phyloP scores from a whole-genome alignment of 2,888 invertebrate species.

The Deilephila porcellus region DNA sequence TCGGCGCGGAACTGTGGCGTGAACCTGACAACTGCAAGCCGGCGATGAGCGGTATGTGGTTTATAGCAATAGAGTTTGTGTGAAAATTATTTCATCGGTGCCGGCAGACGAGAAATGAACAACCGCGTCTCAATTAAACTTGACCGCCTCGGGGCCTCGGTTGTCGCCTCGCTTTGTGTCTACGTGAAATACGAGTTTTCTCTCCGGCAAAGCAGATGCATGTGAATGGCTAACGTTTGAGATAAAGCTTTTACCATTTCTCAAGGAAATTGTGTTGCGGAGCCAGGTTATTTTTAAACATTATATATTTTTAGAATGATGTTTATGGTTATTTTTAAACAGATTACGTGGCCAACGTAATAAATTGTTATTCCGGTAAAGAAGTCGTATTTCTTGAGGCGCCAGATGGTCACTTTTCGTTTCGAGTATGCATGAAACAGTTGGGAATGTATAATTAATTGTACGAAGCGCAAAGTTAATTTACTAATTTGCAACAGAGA shows the following conservation, averaged over 20 bases:
- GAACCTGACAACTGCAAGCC: constrained; percentile 39
- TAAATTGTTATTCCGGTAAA: not conserved
- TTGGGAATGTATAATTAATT: constrained; percentile 67
- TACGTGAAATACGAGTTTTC: constrained; percentile 61
- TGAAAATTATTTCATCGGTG: constrained; percentile 50
- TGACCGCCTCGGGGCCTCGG: constrained; percentile 53
- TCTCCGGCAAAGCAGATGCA: constrained; percentile 54
- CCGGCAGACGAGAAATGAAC: constrained; percentile 56
- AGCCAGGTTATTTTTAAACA: not conserved
- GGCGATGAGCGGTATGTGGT: constrained; percentile 57
- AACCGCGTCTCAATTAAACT: constrained; percentile 66
- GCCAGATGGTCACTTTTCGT: constrained; percentile 58
- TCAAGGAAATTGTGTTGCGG: constrained; percentile 17
- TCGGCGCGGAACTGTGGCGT: constrained; percentile 52
- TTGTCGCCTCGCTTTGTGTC: constrained; percentile 62
- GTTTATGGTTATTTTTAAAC: not conserved
- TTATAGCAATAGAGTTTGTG: constrained; percentile 47
- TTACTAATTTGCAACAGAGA: constrained; percentile 56
- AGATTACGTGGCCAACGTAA: not conserved
- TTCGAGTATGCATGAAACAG: constrained; percentile 58
- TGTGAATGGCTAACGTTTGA: constrained; percentile 60
- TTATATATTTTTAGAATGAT: not conserved
- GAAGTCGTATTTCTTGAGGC: constrained; percentile 46
- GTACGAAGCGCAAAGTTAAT: constrained; percentile 52
- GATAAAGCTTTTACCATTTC: constrained; percentile 64